phyloP scores from a whole-genome alignment of 2,113 vertebrate species.

The Tympanuchus pallidicinctus region DNA sequence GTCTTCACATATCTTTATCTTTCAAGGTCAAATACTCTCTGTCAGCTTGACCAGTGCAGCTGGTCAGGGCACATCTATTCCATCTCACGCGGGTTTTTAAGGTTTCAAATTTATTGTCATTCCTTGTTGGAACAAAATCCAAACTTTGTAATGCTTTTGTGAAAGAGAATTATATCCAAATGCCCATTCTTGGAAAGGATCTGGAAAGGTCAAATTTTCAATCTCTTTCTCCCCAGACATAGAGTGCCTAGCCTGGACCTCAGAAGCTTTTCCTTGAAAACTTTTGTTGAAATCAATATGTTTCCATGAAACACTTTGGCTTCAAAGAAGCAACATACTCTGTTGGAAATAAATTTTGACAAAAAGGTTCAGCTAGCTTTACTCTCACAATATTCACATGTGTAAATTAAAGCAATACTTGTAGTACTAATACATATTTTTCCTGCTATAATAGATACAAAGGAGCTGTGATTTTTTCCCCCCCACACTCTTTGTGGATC shows the following conservation, averaged over 20 bases:
- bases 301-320: constrained; percentile 46
- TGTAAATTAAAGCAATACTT: constrained; percentile 36
- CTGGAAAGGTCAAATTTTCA: constrained; percentile 67
- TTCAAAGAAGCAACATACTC: constrained; percentile 39
- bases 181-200: constrained; percentile 55
- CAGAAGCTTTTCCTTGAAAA: constrained; percentile 60
- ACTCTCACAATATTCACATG: constrained; percentile 42
- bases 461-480: background rate
- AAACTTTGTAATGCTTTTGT: constrained; percentile 59
- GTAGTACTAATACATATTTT: constrained; percentile 7
- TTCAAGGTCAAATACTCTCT: constrained; percentile 52
- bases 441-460: constrained; percentile 9
- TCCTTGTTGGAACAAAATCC: constrained; percentile 43
- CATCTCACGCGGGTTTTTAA: constrained; percentile 16
- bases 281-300: constrained; percentile 55
- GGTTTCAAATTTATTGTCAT: constrained; percentile 47
- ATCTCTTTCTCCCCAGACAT: constrained; percentile 55
- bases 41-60: constrained; percentile 35
- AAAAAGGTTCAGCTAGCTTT: constrained; percentile 42
- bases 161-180: constrained; percentile 62
- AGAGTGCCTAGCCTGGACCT: constrained; percentile 35
- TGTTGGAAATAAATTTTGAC: constrained; percentile 52
- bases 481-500: background rate
- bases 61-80: constrained; percentile 51
- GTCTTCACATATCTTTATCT: constrained; percentile 35